phyloP scores from a whole-genome alignment of 2,888 invertebrate genomes.

The Drosophila neutralis region DNA sequence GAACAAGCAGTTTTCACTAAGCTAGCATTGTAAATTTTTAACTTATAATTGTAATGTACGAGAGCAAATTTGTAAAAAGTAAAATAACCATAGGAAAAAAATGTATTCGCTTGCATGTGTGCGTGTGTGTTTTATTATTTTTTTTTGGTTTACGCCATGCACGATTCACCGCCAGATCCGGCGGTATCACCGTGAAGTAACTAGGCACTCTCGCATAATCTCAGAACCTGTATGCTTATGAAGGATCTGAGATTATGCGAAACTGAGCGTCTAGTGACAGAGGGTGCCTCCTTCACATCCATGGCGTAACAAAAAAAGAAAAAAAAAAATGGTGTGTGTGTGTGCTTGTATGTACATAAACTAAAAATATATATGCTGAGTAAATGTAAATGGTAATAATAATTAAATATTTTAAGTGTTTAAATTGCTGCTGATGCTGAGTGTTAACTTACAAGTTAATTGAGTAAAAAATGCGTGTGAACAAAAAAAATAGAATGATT shows the following conservation, averaged over 20 bases:
- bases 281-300: too few species aligned
- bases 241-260: too few species aligned
- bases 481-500: slow-evolving; percentile 7
- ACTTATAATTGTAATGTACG: slow-evolving; percentile 10
- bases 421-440: slow-evolving; percentile 44
- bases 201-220: too few species aligned
- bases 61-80: slow-evolving; percentile 21
- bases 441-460: slow-evolving; percentile 53
- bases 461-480: slow-evolving; percentile 14
- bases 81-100: slow-evolving; percentile 15
- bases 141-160: too few species aligned
- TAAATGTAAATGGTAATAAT: slow-evolving; percentile 18
- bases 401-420: slow-evolving; percentile 34
- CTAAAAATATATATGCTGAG: slow-evolving; percentile 23
- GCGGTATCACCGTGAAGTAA: too few species aligned
- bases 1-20: slow-evolving; percentile 26
- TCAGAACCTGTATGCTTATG: too few species aligned
- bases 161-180: too few species aligned
- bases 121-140: background rate
- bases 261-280: too few species aligned
- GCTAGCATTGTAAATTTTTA: slow-evolving; percentile 7
- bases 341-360: slow-evolving; percentile 50
- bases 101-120: slow-evolving; percentile 7
- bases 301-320: too few species aligned
- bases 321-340: background rate